These are phyloP conservation scores for Oligia strigilis DNA, from an alignment of 2,888 invertebrate genomes.

Conservation along the genomic window DNA sequence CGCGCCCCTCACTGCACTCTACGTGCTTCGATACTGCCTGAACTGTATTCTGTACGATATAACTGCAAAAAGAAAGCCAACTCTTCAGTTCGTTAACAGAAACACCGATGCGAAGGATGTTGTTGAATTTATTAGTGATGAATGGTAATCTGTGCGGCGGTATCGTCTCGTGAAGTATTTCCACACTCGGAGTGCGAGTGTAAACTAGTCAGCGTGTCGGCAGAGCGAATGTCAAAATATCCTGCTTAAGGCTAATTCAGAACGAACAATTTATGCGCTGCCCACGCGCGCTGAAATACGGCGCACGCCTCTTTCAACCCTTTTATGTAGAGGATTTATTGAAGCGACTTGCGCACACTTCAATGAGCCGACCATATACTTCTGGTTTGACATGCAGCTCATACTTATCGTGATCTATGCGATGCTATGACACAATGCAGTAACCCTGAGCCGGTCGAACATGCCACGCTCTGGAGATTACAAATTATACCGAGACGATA, in stretches of 20 bases:
- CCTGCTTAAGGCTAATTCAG: slow-evolving; percentile 86
- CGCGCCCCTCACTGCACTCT: slow-evolving; percentile 8
- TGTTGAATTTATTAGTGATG: slow-evolving; percentile 61
- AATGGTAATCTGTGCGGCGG: slow-evolving; percentile 59
- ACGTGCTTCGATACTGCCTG: slow-evolving; percentile 28
- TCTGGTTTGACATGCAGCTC: slow-evolving; percentile 81
- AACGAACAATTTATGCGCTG: slow-evolving; percentile 85
- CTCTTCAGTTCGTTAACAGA: slow-evolving; percentile 60
- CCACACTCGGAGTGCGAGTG: slow-evolving; percentile 72
- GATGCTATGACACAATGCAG: slow-evolving; percentile 75
- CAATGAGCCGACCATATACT: slow-evolving; percentile 79
- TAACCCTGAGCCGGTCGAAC: slow-evolving; percentile 72
- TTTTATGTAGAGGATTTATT: slow-evolving; percentile 88
- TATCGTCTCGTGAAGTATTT: slow-evolving; percentile 67
- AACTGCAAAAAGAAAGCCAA: slow-evolving; percentile 56
- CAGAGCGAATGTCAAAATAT: slow-evolving; percentile 84
- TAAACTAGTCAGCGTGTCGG: slow-evolving; percentile 81
- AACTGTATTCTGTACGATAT: slow-evolving; percentile 10
- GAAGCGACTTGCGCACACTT: slow-evolving; percentile 81
- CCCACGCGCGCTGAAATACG: slow-evolving; percentile 87
- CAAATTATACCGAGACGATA: slow-evolving; percentile 68
- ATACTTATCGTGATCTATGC: slow-evolving; percentile 83
- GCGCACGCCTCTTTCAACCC: slow-evolving; percentile 85
- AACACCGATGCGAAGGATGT: slow-evolving; percentile 53
- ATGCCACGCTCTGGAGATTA: slow-evolving; percentile 75